phyloP scores from a whole-genome alignment of 2,797 vertebrate species.

The Sebastes oblongus region DNA sequence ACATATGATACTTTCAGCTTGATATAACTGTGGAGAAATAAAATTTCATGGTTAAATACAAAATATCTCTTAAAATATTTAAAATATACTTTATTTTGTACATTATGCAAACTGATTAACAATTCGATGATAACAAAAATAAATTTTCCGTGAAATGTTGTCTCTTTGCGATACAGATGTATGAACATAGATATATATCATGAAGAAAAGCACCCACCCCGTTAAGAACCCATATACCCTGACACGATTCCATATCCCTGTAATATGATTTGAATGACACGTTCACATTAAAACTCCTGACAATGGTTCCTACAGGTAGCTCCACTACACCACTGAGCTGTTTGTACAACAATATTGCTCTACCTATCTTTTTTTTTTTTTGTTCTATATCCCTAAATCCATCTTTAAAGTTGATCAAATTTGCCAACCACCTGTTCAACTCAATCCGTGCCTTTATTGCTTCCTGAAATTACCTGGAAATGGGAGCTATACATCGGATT shows the following conservation, averaged over 20 bases:
- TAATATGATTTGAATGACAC: constrained; percentile 69
- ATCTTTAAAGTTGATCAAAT: constrained; percentile 52
- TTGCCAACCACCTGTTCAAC: constrained; percentile 57
- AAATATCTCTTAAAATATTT: constrained; percentile 88
- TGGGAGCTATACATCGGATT: constrained; percentile 64
- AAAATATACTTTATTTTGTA: constrained; percentile 89
- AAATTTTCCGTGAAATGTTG: constrained; percentile 82
- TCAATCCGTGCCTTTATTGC: constrained; percentile 81
- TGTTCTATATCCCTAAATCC: constrained; percentile 39
- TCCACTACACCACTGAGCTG: constrained; percentile 76
- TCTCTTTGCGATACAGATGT: constrained; percentile 73
- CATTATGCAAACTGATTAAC: constrained; percentile 85
- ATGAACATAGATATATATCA: constrained; percentile 68
- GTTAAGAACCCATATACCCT: constrained; percentile 69
- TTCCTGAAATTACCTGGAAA: constrained; percentile 82
- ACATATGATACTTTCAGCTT: constrained; percentile 78
- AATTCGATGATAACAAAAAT: constrained; percentile 86
- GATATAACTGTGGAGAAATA: constrained; percentile 79
- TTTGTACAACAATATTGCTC: constrained; percentile 82
- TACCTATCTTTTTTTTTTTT: constrained; percentile 56
- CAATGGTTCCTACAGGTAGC: constrained; percentile 74
- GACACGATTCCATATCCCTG: constrained; percentile 75
- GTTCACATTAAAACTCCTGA: constrained; percentile 73
- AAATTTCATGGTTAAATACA: constrained; percentile 86
- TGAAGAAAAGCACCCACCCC: constrained; percentile 72